Evolutionary conservation across 35 echinoderm and acorn worm species (phyloP).

Genomic region (Hemicentrotus pulcherrimus): DNA sequence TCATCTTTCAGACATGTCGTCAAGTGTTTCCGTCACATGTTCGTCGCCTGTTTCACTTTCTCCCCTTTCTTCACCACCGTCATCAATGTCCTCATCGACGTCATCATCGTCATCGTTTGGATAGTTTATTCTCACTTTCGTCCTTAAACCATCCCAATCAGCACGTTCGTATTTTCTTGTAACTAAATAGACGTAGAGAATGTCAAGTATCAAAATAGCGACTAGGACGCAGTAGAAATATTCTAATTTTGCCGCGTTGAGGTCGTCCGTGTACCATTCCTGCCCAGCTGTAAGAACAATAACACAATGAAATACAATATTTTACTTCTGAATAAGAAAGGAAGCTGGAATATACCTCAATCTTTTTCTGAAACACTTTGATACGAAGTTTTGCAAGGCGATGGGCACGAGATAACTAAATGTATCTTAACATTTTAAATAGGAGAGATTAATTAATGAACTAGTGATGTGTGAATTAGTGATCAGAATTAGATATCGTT

Average conservation of each 20-base stretch:
- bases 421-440: too few relatives aligned
- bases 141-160: neutral
- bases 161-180: constrained; percentile 44
- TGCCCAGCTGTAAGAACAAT: neutral
- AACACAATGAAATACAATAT: neutral
- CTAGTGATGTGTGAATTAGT: too few relatives aligned
- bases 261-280: constrained; percentile 49
- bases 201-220: constrained; percentile 41
- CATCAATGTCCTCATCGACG: neutral
- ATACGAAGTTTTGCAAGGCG: too few relatives aligned
- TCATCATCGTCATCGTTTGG: neutral
- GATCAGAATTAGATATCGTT: too few relatives aligned
- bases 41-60: neutral
- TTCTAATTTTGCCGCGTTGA: constrained; percentile 52
- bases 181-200: constrained; percentile 42
- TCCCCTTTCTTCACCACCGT: neutral
- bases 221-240: constrained; percentile 58
- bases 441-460: too few relatives aligned
- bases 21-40: neutral
- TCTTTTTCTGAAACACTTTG: too few relatives aligned
- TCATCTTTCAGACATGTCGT: neutral
- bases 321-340: too few relatives aligned
- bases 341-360: too few relatives aligned
- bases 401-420: too few relatives aligned
- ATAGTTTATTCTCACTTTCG: neutral